Percentiles rank a stretch among this genome's conserved stretches.
These are phyloP conservation scores for human DNA, from an alignment of 2,113 vertebrate genomes.

Conservation along the genomic window GRCh38 chr12:85553001-85553500, in stretches of 20 bases:
- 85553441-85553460: constrained; percentile 9
- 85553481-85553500: neutral
- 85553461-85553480: neutral
- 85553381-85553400: neutral
- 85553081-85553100: neutral
- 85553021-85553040: neutral
- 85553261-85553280: neutral
- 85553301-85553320: neutral
- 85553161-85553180: neutral
- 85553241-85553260: constrained; percentile 44
- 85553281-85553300: neutral
- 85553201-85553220: constrained; percentile 20
- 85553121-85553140: neutral
- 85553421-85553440: neutral
- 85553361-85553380: neutral
- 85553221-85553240: neutral
- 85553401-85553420: neutral
- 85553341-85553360: neutral
- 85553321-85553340: neutral
- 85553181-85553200: neutral
- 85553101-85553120: neutral
- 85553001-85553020: neutral
- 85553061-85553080: neutral
- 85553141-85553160: neutral
- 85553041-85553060: neutral